Evolutionary conservation across 2,888 invertebrate genomes (phyloP), one percentile per base, ranked within the genome.

Genomic region (Mantis religiosa): DNA sequence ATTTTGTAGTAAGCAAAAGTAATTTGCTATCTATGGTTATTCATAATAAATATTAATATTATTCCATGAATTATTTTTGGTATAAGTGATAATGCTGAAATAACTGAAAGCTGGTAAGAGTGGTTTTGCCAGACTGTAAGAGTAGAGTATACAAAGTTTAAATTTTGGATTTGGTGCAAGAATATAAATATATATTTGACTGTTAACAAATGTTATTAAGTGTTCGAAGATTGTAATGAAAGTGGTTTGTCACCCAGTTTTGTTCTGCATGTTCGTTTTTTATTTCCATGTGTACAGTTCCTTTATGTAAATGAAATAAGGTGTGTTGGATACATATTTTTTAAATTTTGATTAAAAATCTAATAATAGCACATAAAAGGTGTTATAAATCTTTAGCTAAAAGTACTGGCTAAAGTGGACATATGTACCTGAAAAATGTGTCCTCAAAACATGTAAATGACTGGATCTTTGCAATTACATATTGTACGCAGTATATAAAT

Each of bases 1-100:
- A 90, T 90, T 89, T 89, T 89, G 88, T 88, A 85, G 89, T 85
- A 47, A 84, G 71, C 88, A 85, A 88, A 47, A 86, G 82, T 54
- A 89, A 85, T 89, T 86, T 83, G 84, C 89, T 89, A 82, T 54
- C 82, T 85, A 30, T 88, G 85, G 85, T 88, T 88, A 87, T 87
- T 82, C 82, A 87, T 87, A 86, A 86, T 86, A 89, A 89, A 89
- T 83, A 89, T 89, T 89, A 86, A 83, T 89, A 89, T 89, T 89
- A 87, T 30, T 89, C 82, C 27, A 20, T 87, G 82, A 82, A 82
- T 25, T 82, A 82, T 87, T 82, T 34, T 87, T 87, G 87, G 87
- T 87, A 82, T 82, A 87, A 87, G 87, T 87, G 87, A 87, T 34
- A 87, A 87, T 82, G 87, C 87, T 82, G 27, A 30, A 41, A 28